Conservation (phyloP, 2,113 vertebrate genomes). For the Alosa alosa region DNA sequence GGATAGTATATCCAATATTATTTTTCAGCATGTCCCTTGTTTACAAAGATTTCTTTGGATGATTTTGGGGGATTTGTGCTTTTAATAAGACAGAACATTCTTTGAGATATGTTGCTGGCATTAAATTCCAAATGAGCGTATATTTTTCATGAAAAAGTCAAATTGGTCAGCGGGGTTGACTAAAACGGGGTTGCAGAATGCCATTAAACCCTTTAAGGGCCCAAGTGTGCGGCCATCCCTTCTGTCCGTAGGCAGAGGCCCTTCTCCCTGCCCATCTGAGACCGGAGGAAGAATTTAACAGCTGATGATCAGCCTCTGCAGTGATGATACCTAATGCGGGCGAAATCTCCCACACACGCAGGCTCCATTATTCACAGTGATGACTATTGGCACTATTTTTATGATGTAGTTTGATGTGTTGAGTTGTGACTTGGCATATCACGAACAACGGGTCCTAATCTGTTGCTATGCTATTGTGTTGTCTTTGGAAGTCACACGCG, state of each 20-base stretch:
- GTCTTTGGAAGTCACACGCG: not conserved
- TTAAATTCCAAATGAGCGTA: too few relatives aligned
- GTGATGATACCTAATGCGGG: not conserved
- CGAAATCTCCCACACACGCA: not conserved
- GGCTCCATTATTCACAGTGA: slow-evolving; percentile 2
- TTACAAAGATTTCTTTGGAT: too few relatives aligned
- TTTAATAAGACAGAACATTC: too few relatives aligned
- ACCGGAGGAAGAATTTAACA: slow-evolving; percentile 12
- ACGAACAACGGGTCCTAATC: not conserved
- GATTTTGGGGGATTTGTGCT: too few relatives aligned
- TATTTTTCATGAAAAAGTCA: too few relatives aligned
- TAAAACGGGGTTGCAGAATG: not conserved
- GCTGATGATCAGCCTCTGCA: slow-evolving; percentile 8
- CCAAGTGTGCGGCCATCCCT: not conserved
- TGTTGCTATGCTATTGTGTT: not conserved
- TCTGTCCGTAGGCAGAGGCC: not conserved
- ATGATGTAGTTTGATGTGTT: not conserved
- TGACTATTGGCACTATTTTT: slow-evolving; percentile 19
- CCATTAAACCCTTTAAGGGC: not conserved
- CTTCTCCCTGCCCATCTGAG: not conserved
- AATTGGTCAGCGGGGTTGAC: too few relatives aligned
- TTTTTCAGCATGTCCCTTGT: too few relatives aligned
- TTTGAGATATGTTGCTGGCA: too few relatives aligned
- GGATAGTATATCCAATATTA: too few relatives aligned
- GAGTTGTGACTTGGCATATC: not conserved